Evolutionary conservation across 1,140 invertebrate genomes (phyloP).

Genomic region (Nasonia giraulti): DNA sequence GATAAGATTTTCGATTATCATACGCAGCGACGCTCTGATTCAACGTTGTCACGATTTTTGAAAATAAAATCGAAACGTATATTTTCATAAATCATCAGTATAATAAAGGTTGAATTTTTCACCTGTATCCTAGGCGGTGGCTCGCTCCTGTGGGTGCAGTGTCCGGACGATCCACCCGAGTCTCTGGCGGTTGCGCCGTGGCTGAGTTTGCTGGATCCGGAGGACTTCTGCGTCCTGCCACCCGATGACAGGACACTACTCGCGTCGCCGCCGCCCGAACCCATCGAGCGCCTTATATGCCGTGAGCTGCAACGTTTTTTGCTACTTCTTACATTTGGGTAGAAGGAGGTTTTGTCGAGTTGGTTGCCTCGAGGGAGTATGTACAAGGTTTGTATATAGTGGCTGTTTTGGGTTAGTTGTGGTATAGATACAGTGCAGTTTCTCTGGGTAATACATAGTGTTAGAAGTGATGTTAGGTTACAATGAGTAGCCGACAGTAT

Average conservation of each 20-base stretch:
- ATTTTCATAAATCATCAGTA: no score
- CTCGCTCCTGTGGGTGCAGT: slow-evolving; percentile 85
- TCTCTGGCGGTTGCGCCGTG: slow-evolving; percentile 77
- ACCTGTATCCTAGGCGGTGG: slow-evolving; percentile 76
- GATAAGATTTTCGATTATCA: not conserved
- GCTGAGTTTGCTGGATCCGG: slow-evolving; percentile 72
- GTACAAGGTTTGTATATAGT: not conserved
- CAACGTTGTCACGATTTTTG: no score
- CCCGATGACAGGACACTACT: slow-evolving; percentile 72
- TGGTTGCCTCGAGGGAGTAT: not conserved
- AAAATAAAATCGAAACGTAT: not conserved
- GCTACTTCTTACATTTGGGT: slow-evolving; percentile 25
- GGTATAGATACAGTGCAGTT: not conserved
- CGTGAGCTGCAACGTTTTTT: slow-evolving; percentile 61
- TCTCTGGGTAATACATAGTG: no score
- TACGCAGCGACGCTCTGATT: no score
- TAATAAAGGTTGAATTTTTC: slow-evolving; percentile 5
- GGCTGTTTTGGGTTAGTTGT: not conserved
- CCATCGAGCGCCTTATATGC: slow-evolving; percentile 70
- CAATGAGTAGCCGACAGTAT: no score
- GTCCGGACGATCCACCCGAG: slow-evolving; percentile 84
- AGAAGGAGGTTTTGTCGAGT: not conserved
- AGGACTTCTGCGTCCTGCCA: slow-evolving; percentile 72
- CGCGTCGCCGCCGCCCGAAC: slow-evolving; percentile 71
- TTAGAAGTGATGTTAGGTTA: no score